These are phyloP conservation scores for Microcebus jonahi DNA, from an alignment of 2,113 vertebrate genomes.

Conservation along the genomic window DNA sequence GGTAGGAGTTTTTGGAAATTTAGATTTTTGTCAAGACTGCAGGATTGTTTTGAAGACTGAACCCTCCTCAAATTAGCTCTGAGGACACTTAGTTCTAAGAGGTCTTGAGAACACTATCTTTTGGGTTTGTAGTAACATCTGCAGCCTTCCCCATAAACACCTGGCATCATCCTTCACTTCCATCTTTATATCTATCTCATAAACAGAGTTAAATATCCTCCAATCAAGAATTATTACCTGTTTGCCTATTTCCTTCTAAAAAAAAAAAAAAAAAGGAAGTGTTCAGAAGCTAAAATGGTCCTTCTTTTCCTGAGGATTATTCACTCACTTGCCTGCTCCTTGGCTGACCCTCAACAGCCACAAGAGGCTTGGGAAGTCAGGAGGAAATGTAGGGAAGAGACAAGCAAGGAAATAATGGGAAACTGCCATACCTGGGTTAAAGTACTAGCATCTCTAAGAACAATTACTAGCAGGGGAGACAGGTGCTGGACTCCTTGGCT, in stretches of 20 bases:
- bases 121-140: constrained; percentile 26
- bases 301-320: constrained; percentile 79
- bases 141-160: constrained; percentile 50
- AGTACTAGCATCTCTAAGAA: constrained; percentile 69
- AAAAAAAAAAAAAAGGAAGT: constrained; percentile 58
- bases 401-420: constrained; percentile 68
- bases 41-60: constrained; percentile 66
- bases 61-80: constrained; percentile 56
- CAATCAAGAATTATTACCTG: constrained; percentile 55
- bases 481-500: constrained; percentile 71
- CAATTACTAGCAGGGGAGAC: constrained; percentile 58
- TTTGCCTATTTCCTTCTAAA: constrained; percentile 60
- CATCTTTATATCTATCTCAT: constrained; percentile 43
- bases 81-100: constrained; percentile 53
- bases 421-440: constrained; percentile 65
- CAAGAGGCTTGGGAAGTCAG: constrained; percentile 63
- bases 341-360: constrained; percentile 67
- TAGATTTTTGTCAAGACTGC: constrained; percentile 65
- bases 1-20: constrained; percentile 57
- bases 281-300: constrained; percentile 74
- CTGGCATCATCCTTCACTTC: constrained; percentile 54
- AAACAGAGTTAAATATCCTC: constrained; percentile 57
- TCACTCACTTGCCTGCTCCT: constrained; percentile 70
- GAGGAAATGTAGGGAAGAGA: constrained; percentile 54
- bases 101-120: constrained; percentile 60